Evolutionary conservation across 2,888 invertebrate genomes (phyloP), one percentile per base, ranked within the genome.

Genomic region (Beris morrisii): DNA sequence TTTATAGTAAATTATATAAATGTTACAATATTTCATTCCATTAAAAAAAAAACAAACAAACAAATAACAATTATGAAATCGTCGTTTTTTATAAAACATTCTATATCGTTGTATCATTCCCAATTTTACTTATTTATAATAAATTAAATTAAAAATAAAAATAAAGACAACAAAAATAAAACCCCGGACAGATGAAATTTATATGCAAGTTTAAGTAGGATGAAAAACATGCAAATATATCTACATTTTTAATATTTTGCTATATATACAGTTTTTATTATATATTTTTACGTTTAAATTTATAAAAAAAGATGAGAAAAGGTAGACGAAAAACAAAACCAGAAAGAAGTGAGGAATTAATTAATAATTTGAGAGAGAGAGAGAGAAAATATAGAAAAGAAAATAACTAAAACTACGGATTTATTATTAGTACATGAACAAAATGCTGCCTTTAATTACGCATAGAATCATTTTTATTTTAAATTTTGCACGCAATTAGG

Each of bases 81-180:
- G 58, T 13, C 43, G 56, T 50, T 59, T 43, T 61, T 61, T 52
- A 50, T 61, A 61, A 59, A 52, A 61, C 52, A 38, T 61, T 61
- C 28, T 38, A 50, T 61, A 61, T 61, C 52, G 61, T 61, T 61
- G 61, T 50, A 61, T 61, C 50, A 61, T 61, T 58, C 46, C 58
- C 58, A 22, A 58, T 58, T 58, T 56, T 56, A 56, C 45, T 46
- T 58, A 58, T 58, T 58, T 58, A 58, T 58, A 58, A 32, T 13
- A 38, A 22, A 56, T 22, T n/a, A 56, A 44, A 43, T 15, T 38
- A 43, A 56, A 44, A 15, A 56, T 13, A 56, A 43, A 31, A n/a
- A 43, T 38, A 38, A 38, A 38, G 5, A 38, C 9, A 7, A 32
- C 32, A 32, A 1, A 3, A 22, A 22, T 22, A 22, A 22, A 22